Evolutionary conservation across 2,113 vertebrate genomes (phyloP).

Genomic region (Etheostoma spectabile): DNA sequence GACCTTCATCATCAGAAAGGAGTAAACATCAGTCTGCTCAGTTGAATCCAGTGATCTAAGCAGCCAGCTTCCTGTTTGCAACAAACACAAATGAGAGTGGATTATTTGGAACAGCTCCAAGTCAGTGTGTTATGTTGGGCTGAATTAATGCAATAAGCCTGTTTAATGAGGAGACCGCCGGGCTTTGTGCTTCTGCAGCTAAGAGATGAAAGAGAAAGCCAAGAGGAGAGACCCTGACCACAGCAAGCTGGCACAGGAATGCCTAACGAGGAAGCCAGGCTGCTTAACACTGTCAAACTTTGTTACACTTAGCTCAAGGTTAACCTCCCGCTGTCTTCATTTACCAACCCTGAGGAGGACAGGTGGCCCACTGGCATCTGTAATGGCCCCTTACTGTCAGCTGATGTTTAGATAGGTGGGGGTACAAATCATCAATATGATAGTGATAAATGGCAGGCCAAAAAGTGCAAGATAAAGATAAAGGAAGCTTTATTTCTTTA

Average conservation of each 20-base stretch:
- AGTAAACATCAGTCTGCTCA: slow-evolving; percentile 39
- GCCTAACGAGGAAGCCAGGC: slow-evolving; percentile 70
- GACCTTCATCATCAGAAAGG: slow-evolving; percentile 46
- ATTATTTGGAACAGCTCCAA: slow-evolving; percentile 68
- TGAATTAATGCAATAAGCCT: slow-evolving; percentile 70
- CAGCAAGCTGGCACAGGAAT: slow-evolving; percentile 49
- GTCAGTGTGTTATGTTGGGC: slow-evolving; percentile 59
- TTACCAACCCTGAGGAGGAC: slow-evolving; percentile 46
- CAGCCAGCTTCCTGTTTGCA: slow-evolving; percentile 36
- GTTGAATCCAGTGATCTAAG: slow-evolving; percentile 33
- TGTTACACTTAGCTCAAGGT: slow-evolving; percentile 64
- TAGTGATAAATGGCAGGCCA: slow-evolving; percentile 19
- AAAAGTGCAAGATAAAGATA: neutral
- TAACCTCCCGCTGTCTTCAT: slow-evolving; percentile 50
- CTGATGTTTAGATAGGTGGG: slow-evolving; percentile 31
- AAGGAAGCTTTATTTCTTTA: neutral
- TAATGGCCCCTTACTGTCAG: slow-evolving; percentile 37
- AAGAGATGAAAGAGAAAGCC: slow-evolving; percentile 75
- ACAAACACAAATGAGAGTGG: slow-evolving; percentile 49
- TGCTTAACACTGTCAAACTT: slow-evolving; percentile 71
- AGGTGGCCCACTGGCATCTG: slow-evolving; percentile 60
- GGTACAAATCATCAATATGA: slow-evolving; percentile 40
- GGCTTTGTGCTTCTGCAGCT: slow-evolving; percentile 65
- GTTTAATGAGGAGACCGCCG: slow-evolving; percentile 75
- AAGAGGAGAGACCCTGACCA: slow-evolving; percentile 67